Conservation (phyloP, 2,797 vertebrate species). For the Tinamus major region DNA sequence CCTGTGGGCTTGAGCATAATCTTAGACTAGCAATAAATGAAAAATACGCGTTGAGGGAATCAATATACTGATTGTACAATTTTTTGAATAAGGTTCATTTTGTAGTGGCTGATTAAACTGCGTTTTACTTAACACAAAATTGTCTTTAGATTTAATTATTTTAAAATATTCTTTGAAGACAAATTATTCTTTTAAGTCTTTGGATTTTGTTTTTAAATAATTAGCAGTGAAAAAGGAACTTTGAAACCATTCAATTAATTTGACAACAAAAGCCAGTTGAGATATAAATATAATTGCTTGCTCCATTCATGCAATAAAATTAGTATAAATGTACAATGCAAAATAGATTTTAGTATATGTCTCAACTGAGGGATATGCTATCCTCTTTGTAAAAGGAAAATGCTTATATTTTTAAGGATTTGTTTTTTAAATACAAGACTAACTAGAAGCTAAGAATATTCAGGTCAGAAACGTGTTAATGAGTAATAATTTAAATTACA, state of each 20-base stretch:
- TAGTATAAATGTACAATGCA: neutral
- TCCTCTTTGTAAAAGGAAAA: slow-evolving; percentile 10
- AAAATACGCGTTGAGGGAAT: slow-evolving; percentile 35
- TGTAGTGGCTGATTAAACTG: slow-evolving; percentile 4
- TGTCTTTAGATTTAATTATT: slow-evolving; percentile 20
- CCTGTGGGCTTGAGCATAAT: neutral
- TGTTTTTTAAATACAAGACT: neutral
- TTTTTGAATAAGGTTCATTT: neutral
- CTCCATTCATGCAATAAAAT: neutral
- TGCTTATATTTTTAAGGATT: neutral
- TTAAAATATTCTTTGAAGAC: slow-evolving; percentile 17
- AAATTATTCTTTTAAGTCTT: slow-evolving; percentile 16
- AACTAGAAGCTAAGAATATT: slow-evolving; percentile 48
- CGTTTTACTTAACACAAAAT: slow-evolving; percentile 43
- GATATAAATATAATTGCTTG: neutral
- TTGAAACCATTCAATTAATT: neutral
- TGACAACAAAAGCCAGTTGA: slow-evolving; percentile 7
- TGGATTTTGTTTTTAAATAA: slow-evolving; percentile 26
- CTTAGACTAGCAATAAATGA: slow-evolving; percentile 41
- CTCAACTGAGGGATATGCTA: neutral
- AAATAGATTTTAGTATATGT: slow-evolving; percentile 8
- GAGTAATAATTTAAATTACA: slow-evolving; percentile 62
- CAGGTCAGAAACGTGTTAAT: slow-evolving; percentile 21
- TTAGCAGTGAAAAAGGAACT: slow-evolving; percentile 16
- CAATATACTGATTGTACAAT: neutral